These are phyloP conservation scores for Alethe castanea DNA, from an alignment of 2,113 vertebrate genomes.

Conservation along the genomic window DNA sequence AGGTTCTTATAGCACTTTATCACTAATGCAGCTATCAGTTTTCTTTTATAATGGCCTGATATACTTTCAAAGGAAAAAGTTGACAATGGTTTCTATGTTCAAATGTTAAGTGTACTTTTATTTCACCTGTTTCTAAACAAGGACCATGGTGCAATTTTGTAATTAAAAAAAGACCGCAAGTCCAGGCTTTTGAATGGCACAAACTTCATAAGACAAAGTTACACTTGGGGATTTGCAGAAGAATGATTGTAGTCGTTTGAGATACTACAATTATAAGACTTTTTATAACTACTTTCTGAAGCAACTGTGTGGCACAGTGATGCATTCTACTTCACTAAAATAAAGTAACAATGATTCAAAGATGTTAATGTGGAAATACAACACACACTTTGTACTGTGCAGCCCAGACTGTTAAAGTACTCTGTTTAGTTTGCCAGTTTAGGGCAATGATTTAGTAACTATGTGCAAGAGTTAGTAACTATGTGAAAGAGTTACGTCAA, in stretches of 20 bases:
- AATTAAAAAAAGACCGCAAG: not conserved
- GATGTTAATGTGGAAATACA: not conserved
- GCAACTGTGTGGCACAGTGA: not conserved
- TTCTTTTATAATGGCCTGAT: not conserved
- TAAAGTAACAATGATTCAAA: not conserved
- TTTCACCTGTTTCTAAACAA: constrained; percentile 2
- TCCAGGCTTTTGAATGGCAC: not conserved
- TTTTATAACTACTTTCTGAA: not conserved
- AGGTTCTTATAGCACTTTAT: constrained; percentile 1
- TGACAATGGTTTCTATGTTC: constrained; percentile 14
- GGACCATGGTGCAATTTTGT: not conserved
- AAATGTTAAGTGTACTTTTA: not conserved
- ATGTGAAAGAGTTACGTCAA: not conserved
- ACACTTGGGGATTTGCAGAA: not conserved
- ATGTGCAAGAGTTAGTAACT: not conserved
- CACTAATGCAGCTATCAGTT: not conserved
- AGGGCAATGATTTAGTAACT: not conserved
- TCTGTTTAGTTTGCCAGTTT: not conserved
- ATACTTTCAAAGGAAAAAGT: not conserved
- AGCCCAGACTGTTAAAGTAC: not conserved
- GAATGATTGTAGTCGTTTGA: not conserved
- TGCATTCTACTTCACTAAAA: not conserved
- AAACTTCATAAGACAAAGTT: not conserved
- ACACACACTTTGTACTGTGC: not conserved
- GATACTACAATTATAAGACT: not conserved